Percentiles rank a stretch among this genome's conserved stretches.
phyloP scores from a whole-genome alignment of 2,797 vertebrate genomes.

The Microcaecilia unicolor region DNA sequence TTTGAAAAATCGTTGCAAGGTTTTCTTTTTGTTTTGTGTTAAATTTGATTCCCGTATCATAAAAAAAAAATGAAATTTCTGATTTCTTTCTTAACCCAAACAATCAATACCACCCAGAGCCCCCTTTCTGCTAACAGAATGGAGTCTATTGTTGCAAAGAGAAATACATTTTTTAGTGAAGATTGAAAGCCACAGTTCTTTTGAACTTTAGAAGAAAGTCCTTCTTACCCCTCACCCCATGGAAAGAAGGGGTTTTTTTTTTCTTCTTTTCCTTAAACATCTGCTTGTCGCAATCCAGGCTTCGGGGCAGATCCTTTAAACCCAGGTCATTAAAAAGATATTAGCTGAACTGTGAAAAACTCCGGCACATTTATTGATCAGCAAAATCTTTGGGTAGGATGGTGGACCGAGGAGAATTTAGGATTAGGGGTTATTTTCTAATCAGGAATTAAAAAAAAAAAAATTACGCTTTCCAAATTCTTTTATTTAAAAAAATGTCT shows the following conservation, averaged over 20 bases:
- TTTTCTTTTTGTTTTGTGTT: too few species aligned
- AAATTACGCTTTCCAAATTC: too few species aligned
- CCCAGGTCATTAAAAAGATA: conserved; percentile 67
- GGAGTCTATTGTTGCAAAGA: conserved; percentile 44
- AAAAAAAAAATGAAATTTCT: conserved; percentile 5
- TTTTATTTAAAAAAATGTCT: too few species aligned
- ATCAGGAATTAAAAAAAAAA: too few species aligned
- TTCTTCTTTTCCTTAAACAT: conserved; percentile 36
- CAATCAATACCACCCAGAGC: conserved; percentile 20
- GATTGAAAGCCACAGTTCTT: conserved; percentile 48
- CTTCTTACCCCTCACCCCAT: conserved; percentile 33
- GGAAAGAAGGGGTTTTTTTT: conserved; percentile 20
- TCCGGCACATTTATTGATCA: conserved; percentile 38
- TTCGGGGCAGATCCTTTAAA: conserved; percentile 52
- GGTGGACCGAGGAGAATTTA: too few species aligned
- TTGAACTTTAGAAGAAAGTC: conserved; percentile 60
- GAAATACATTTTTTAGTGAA: conserved; percentile 50
- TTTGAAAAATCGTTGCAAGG: too few species aligned
- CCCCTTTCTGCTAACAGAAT: conserved; percentile 32
- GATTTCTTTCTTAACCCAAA: conserved; percentile 15
- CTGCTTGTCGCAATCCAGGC: conserved; percentile 58
- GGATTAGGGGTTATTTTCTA: too few species aligned
- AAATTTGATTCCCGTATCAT: conserved; percentile 2
- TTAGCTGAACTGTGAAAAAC: conserved; percentile 48
- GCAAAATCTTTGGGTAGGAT: too few species aligned